These are phyloP conservation scores for Panagrolaimus sp. DNA, from an alignment of 1,140 invertebrate species.

Conservation along the genomic window DNA sequence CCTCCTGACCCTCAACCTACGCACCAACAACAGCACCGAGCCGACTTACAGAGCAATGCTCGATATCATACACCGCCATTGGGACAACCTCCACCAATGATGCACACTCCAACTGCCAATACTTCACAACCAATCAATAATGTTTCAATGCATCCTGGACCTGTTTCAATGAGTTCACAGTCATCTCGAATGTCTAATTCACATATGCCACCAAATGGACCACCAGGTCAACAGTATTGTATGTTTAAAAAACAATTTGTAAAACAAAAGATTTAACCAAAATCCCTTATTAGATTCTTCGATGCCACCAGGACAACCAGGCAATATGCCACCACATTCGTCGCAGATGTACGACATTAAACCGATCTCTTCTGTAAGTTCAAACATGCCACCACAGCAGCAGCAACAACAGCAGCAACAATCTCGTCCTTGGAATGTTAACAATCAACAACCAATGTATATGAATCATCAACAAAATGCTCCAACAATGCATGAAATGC, in stretches of 20 bases:
- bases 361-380: neutral
- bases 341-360: slow-evolving; percentile 10
- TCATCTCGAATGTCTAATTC: neutral
- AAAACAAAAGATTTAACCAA: neutral
- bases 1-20: slow-evolving; percentile 57
- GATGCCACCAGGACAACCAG: neutral
- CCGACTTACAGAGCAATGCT: slow-evolving; percentile 15
- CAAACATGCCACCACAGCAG: slow-evolving; percentile 13
- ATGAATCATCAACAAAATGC: slow-evolving; percentile 6
- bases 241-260: neutral
- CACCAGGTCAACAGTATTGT: slow-evolving; percentile 2
- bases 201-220: neutral
- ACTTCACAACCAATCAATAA: slow-evolving; percentile 1
- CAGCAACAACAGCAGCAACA: slow-evolving; percentile 9
- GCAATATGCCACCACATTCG: slow-evolving; percentile 12
- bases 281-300: neutral
- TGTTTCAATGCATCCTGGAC: neutral
- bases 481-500: neutral
- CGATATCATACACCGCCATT: slow-evolving; percentile 34
- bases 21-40: slow-evolving; percentile 36
- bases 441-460: slow-evolving; percentile 1
- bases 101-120: slow-evolving; percentile 16
- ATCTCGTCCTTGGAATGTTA: neutral
- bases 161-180: slow-evolving; percentile 2
- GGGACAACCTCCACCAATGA: slow-evolving; percentile 49